Base-by-base conservation (phyloP, 2,888 invertebrate genomes). In the Hirtodrosophila histrioides region DNA sequence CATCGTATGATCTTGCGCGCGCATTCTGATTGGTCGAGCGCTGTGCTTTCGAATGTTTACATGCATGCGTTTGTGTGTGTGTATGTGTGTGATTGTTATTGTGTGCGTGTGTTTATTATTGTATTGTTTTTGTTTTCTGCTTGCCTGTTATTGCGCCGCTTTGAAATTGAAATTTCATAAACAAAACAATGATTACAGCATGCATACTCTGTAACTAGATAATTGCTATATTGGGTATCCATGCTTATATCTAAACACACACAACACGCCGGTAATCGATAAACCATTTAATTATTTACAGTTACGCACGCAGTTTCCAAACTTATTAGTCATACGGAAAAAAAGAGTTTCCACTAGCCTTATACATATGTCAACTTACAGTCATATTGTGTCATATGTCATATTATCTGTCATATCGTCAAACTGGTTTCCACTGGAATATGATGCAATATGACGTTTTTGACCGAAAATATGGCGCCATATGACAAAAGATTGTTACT, bases 1-100 rank as follows among this genome's bases (percentile, higher is more conserved):
- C 81, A 91, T 91, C 91, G 91, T 90, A 90, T 90, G 91, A 91
- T 91, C 63, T 86, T 68, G 75, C 78, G 80, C 82, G 77, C 73
- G 82, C 55, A 56, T 69, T 89, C 78, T 90, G 90, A 91, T 91
- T 91, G 91, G 91, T 79, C 76, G 74, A 71, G 23, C 64, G 10
- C 11, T 17, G 50, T 62, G 61, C 63, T 60, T 68, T 67, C 69
- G 55, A 63, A 75, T 75, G 67, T 45, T 70, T 68, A 53, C 68
- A 43, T 50, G 58, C 44, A 40, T 56, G 24, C 43, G 9, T 40
- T 53, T 58, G 27, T 62, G 51, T 48, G 27, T 54, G 43, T 23
- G 50, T 46, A 62, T 31, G 44, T 39, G 49, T 60, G 40, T 17
- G 5, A 46, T 8, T 35, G 27, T 29, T 9, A 24, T 27, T 10